Evolutionary conservation across 23 tunicate species (phyloP).

Genomic region (Aplidium turbinatum): DNA sequence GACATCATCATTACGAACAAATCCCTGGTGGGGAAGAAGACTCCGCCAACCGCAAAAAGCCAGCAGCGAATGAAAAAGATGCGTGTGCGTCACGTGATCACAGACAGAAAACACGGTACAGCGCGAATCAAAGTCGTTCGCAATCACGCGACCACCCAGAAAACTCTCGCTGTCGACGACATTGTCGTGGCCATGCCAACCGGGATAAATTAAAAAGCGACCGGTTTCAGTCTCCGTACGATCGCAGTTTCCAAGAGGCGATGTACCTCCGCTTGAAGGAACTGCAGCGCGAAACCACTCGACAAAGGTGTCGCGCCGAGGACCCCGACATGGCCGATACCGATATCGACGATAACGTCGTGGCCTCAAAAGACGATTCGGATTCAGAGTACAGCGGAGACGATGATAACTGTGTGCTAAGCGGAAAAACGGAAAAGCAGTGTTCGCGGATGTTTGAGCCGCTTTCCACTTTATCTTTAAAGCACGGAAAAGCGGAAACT

Average conservation of each 20-base stretch:
- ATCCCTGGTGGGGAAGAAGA: slow-evolving; percentile 35
- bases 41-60: no score
- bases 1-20: slow-evolving; percentile 27
- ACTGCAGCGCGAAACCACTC: slow-evolving; percentile 38
- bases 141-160: background rate
- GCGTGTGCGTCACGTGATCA: no score
- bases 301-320: slow-evolving; percentile 11
- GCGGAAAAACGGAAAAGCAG: background rate
- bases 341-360: slow-evolving; percentile 13
- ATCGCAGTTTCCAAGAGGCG: slow-evolving; percentile 60
- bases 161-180: no score
- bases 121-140: background rate
- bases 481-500: no score
- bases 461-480: no score
- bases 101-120: no score
- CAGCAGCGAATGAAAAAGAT: no score
- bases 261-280: slow-evolving; percentile 60
- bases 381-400: slow-evolving; percentile 50
- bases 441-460: slow-evolving; percentile 39
- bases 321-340: slow-evolving; percentile 37
- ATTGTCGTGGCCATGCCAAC: slow-evolving; percentile 14
- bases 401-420: slow-evolving; percentile 2
- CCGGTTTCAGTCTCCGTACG: slow-evolving; percentile 53
- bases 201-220: slow-evolving; percentile 9
- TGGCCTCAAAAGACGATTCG: slow-evolving; percentile 12